phyloP scores from a whole-genome alignment of 2,888 invertebrate species.

The Drosophila mulleri region DNA sequence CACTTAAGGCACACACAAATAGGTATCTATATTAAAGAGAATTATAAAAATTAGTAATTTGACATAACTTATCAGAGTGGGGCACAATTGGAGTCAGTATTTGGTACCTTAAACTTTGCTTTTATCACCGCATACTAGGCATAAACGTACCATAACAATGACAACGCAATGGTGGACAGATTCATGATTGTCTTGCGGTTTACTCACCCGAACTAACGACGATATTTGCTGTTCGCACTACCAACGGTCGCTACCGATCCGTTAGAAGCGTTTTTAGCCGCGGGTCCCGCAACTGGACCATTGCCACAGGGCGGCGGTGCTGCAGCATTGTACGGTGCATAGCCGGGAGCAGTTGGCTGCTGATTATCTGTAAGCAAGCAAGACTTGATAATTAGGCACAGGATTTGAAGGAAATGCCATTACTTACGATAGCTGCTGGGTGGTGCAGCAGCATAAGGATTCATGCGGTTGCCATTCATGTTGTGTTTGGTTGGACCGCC shows the following conservation, averaged over 20 bases:
- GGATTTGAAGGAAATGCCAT: not conserved
- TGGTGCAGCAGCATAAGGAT: slow-evolving; percentile 85
- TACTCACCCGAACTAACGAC: slow-evolving; percentile 71
- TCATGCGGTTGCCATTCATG: slow-evolving; percentile 90
- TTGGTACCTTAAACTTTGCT: slow-evolving; percentile 50
- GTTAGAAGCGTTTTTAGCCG: slow-evolving; percentile 65
- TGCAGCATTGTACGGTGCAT: slow-evolving; percentile 67
- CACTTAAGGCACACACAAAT: slow-evolving; percentile 62
- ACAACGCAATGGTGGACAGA: slow-evolving; percentile 21
- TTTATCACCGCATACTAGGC: slow-evolving; percentile 22
- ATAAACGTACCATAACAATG: slow-evolving; percentile 42
- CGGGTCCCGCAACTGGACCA: slow-evolving; percentile 51
- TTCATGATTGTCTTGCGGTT: slow-evolving; percentile 9
- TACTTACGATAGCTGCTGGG: slow-evolving; percentile 72
- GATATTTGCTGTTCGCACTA: slow-evolving; percentile 73
- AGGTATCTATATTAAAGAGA: slow-evolving; percentile 83
- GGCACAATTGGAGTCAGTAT: slow-evolving; percentile 30
- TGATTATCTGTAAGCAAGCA: slow-evolving; percentile 54
- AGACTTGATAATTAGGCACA: not conserved
- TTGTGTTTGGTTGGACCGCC: slow-evolving; percentile 93
- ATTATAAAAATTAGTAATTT: slow-evolving; percentile 71
- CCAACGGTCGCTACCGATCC: slow-evolving; percentile 64
- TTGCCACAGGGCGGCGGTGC: slow-evolving; percentile 63
- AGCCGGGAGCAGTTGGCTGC: slow-evolving; percentile 63
- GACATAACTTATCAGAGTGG: slow-evolving; percentile 32